phyloP scores from a whole-genome alignment of 2,797 vertebrate species.

The Natrix natrix region DNA sequence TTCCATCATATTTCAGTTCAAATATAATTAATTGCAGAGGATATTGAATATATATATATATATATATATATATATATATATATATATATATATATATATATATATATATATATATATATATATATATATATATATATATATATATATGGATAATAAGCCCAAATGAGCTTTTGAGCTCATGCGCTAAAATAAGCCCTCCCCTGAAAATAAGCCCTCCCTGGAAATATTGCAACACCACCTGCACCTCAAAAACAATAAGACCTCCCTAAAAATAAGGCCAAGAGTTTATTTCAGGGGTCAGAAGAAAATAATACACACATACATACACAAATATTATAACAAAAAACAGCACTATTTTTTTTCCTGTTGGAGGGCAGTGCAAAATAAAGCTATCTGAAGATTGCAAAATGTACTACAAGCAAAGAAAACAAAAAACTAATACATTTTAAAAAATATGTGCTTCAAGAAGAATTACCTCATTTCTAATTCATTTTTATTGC shows the following conservation, averaged over 20 bases:
- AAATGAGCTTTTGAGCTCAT: no score
- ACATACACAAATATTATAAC: not conserved
- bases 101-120: not conserved
- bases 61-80: not conserved
- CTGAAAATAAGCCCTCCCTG: no score
- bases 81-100: not conserved
- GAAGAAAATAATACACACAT: no score
- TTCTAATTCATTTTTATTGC: not conserved
- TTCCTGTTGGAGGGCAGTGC: not conserved
- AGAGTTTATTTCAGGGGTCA: no score
- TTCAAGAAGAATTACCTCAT: not conserved
- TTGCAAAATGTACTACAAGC: not conserved
- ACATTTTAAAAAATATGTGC: not conserved
- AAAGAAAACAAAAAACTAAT: not conserved
- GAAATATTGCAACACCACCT: no score
- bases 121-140: not conserved
- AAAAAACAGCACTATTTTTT: not conserved
- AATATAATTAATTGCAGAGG: not conserved
- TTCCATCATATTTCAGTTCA: not conserved
- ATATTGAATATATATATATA: not conserved
- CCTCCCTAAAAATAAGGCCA: no score
- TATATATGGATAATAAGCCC: no score
- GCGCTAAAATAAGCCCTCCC: no score
- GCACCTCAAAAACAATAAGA: no score
- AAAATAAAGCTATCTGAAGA: not conserved